Base-by-base conservation (phyloP, 1,140 invertebrate species). In the Cylas formicarius region DNA sequence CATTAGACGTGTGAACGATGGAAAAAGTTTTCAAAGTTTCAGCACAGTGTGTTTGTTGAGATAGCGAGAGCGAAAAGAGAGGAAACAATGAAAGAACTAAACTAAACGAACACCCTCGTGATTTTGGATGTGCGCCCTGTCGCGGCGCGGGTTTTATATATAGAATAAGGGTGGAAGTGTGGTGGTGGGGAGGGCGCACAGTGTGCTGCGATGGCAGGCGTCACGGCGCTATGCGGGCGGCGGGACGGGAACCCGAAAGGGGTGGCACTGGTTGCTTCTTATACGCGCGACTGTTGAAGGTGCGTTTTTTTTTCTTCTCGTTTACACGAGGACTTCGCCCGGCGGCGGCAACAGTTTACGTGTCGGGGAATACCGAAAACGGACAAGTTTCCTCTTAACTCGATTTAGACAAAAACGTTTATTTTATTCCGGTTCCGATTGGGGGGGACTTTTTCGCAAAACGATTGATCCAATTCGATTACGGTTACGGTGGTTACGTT, bases 211-310 rank as follows among this genome's bases (percentile, higher is more conserved):
- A 41, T 42, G 45, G 37, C 37, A 29, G 16, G 45, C 29, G 45
- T 39, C 32, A 37, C 29, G 45, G 41, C 37, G 31, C 31, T 26
- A 39, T 5, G 17, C 11, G 6, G 35, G 17, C 13, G 27, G 16
- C 14, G 6, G 26, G 13, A 4, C 36, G 10, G 5, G 13, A n/a
- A 13, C 13, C 18, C 18, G 17, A 18, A 40, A 29, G 38, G 38
- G 24, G 26, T 48, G 38, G 45, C 45, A 48, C 45, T 48, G 45
- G 45, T 48, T 48, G 45, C 45, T 48, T 48, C 45, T 47, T 47
- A 14, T 36, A n/a, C 22, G 14, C 10, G 21, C 29, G 29, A 6
- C 7, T 10, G 10, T 16, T 33, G 34, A 29, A 45, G 43, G 43
- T 33, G 43, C 38, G 29, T 17, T 23, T 35, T 33, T 34, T 44